These are phyloP conservation scores for Schlechtendalia chinensis DNA, from an alignment of 1,140 invertebrate species.

Conservation along the genomic window DNA sequence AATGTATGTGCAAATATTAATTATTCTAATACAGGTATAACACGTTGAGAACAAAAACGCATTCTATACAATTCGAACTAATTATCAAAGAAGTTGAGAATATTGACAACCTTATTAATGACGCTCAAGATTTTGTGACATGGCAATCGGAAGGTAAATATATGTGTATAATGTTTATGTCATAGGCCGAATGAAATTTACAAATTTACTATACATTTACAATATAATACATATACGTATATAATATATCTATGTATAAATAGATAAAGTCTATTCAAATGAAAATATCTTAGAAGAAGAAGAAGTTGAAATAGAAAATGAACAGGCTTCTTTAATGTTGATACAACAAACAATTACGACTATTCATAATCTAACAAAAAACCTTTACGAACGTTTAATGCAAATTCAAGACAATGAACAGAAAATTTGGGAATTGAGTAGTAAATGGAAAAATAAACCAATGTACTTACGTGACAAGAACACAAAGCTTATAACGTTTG, in stretches of 20 bases:
- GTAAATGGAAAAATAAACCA: conserved; percentile 37
- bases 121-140: conserved; percentile 64
- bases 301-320: background rate
- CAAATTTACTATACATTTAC: background rate
- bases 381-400: conserved; percentile 16
- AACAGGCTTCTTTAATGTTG: background rate
- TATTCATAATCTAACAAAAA: conserved; percentile 34
- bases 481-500: conserved; percentile 17
- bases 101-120: conserved; percentile 65
- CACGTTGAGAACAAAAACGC: conserved; percentile 65
- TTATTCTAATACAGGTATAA: conserved; percentile 61
- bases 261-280: background rate
- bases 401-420: conserved; percentile 9
- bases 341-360: conserved; percentile 16
- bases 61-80: conserved; percentile 68
- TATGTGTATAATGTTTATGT: background rate
- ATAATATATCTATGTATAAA: background rate
- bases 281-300: background rate
- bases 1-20: too few relatives aligned
- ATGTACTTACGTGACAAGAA: conserved; percentile 25
- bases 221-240: background rate
- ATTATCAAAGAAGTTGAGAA: conserved; percentile 65
- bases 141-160: conserved; percentile 68
- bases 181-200: too few relatives aligned
- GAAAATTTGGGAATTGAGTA: conserved; percentile 26